Conservation (phyloP, 2,888 invertebrate species). For the Drosophila recens region DNA sequence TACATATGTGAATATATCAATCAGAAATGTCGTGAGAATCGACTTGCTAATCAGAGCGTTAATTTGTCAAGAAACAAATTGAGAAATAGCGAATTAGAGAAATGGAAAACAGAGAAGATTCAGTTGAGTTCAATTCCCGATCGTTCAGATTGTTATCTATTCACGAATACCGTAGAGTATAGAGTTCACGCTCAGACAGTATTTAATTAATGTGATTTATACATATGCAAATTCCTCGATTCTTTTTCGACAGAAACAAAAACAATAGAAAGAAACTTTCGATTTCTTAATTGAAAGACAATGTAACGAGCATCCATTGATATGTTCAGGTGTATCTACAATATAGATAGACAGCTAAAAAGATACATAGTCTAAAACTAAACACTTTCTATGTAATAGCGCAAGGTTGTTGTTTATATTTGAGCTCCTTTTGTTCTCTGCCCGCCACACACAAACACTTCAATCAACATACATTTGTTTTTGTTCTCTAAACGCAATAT, state of each 20-base stretch:
- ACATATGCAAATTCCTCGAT: conserved; percentile 38
- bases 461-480: conserved; percentile 41
- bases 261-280: conserved; percentile 46
- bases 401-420: conserved; percentile 64
- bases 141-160: conserved; percentile 34
- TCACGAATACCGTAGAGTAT: conserved; percentile 11
- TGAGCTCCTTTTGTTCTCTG: conserved; percentile 54
- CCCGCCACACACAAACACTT: conserved; percentile 35
- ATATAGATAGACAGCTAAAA: conserved; percentile 1
- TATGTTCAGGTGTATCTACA: conserved; percentile 26
- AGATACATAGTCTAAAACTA: conserved; percentile 31
- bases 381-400: conserved; percentile 52
- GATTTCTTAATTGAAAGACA: conserved; percentile 56
- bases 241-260: conserved; percentile 14
- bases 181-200: conserved; percentile 13
- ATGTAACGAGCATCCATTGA: conserved; percentile 49
- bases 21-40: conserved; percentile 11
- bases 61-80: conserved; percentile 34
- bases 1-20: conserved; percentile 22
- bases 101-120: conserved; percentile 1
- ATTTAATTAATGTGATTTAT: conserved; percentile 44
- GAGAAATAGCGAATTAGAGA: not conserved
- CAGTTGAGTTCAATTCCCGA: conserved; percentile 10
- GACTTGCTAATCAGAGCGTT: conserved; percentile 55
- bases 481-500: conserved; percentile 23